Evolutionary conservation across 2,888 invertebrate species (phyloP), one percentile per base, ranked within the genome.

Genomic region (Byasa hedistus): DNA sequence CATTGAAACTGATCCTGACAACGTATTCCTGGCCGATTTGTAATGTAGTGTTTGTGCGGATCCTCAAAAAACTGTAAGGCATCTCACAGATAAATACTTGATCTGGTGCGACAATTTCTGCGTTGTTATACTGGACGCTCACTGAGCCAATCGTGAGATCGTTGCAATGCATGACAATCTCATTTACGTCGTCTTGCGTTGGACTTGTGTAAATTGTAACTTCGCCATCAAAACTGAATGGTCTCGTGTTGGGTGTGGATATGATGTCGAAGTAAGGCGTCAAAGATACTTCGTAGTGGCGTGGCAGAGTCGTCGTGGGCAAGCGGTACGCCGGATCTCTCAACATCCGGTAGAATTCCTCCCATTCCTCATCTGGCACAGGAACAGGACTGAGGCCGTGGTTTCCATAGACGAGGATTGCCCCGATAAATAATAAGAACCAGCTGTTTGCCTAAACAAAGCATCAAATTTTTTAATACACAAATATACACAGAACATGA

Each of bases 1-100:
- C 97, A 32, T 84, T 86, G 77, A 94, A 97, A 54, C 90, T 91
- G 61, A 96, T 93, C 66, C 84, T 86, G 51, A 97, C 84, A 51
- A 90, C 81, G 79, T 96, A 97, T 64, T 93, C 78, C 44, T 70
- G 73, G 2, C 69, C 67, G 0, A 70, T 0, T 27, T 19, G n/a
- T 57, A 90, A 71, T 5, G 68, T 0, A 57, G 72, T 58, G 0
- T 55, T 70, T 0, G 83, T 79, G 1, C 69, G 70, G 8, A 91
- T 83, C 44, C 75, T 82, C 54, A 91, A 70, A 64, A 89, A 90
- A 44, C 78, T 80, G 48, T 78, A 80, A 0, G 79, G 81, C 69
- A 73, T 73, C 65, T 82, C 80, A 55, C 90, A 91, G 36, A 3
- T 52, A 27, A 77, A 86, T 2, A 55, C 66, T 48, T 79, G 78